phyloP scores from a whole-genome alignment of 92 coral and sea anemone species.

The Heliopora coerulea region DNA sequence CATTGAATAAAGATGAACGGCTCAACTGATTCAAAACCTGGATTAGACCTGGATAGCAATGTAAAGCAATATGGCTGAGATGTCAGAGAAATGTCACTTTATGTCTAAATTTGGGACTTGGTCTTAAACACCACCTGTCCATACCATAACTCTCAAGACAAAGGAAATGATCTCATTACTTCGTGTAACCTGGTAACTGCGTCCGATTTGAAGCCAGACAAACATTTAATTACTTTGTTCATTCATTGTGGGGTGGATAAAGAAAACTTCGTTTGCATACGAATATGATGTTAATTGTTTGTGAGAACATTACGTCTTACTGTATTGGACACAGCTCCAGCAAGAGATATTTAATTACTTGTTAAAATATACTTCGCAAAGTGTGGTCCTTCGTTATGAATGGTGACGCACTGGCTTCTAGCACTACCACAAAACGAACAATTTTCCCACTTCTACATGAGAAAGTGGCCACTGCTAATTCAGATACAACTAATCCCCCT shows the following conservation, averaged over 20 bases:
- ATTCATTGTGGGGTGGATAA: not conserved
- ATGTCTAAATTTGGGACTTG: too few relatives aligned
- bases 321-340: not conserved
- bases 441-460: conserved; percentile 23
- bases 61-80: too few relatives aligned
- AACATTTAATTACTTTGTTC: not conserved
- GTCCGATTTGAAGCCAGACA: not conserved
- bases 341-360: too few relatives aligned
- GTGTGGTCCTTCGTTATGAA: conserved; percentile 2
- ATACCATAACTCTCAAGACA: too few relatives aligned
- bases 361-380: not conserved
- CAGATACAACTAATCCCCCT: not conserved
- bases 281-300: conserved; percentile 25
- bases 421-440: not conserved
- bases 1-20: too few relatives aligned
- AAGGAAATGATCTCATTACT: not conserved
- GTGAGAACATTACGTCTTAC: not conserved
- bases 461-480: not conserved
- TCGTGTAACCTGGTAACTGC: conserved; percentile 4
- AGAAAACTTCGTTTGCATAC: conserved; percentile 11
- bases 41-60: too few relatives aligned
- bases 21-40: too few relatives aligned
- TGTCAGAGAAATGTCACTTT: too few relatives aligned
- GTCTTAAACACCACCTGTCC: too few relatives aligned
- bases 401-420: not conserved